Evolutionary conservation across 2,797 vertebrate species (phyloP).

Genomic region (Acanthurus leucopareius): DNA sequence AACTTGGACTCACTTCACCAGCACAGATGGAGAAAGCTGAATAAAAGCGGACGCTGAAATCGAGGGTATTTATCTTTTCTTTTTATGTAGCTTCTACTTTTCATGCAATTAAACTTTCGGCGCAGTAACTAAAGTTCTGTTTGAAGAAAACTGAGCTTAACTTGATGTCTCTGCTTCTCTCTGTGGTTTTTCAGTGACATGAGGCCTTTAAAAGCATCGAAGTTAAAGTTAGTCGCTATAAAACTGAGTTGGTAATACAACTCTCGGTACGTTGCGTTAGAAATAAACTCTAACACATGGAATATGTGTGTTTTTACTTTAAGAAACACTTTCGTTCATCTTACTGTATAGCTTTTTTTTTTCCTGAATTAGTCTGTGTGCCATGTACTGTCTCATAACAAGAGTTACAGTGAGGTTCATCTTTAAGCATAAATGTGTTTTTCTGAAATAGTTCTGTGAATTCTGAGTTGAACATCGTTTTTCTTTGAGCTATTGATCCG

Average conservation of each 20-base stretch:
- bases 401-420: constrained; percentile 7
- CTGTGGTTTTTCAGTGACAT: neutral
- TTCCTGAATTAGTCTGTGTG: too few species aligned
- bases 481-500: neutral
- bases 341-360: too few species aligned
- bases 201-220: neutral
- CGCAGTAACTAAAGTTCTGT: neutral
- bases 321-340: too few species aligned
- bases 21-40: constrained; percentile 66
- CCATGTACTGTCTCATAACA: too few species aligned
- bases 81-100: neutral
- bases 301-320: too few species aligned
- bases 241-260: neutral
- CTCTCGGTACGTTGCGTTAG: neutral
- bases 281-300: too few species aligned
- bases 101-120: neutral
- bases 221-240: neutral
- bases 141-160: neutral
- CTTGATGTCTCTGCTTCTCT: neutral
- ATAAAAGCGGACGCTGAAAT: constrained; percentile 26
- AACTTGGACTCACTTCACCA: constrained; percentile 40
- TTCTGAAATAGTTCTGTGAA: too few species aligned
- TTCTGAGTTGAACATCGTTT: neutral
- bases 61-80: constrained; percentile 65
- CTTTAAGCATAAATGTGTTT: neutral